Evolutionary conservation across 2,113 vertebrate species (phyloP), one percentile per base, ranked within the genome.

Genomic region (Coracopsis vasa): DNA sequence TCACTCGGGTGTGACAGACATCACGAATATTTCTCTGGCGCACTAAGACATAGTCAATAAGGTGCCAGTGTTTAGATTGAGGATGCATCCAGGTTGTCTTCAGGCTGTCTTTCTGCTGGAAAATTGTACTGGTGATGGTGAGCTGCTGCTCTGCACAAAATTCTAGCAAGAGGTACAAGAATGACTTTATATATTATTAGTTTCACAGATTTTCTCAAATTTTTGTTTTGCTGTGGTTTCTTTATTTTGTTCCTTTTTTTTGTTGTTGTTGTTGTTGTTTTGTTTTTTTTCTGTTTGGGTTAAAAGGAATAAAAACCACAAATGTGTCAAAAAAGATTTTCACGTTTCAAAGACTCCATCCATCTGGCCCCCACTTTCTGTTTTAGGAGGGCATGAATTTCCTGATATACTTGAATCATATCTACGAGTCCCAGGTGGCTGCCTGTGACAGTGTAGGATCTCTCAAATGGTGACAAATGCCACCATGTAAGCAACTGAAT

Each of bases 201-300:
- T 56, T 51, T 78, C 24, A 45, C 25, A 23, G 11, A 14, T 73
- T 48, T 80, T 66, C 27, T 50, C 47, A 41, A 7, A 16, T 42
- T 35, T 86, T 42, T 72, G 4, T n/a, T 73, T 33, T 37, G 7
- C 16, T 42, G 6, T 29, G 25, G 2, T 5, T 58, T 60, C 27
- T 39, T 29, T 8, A 11, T 27, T 31, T 53, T 53, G 16, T 29
- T 31, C 6, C 16, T 29, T 29, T 53, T 51, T 47, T 28, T 11
- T 8, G 11, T 8, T 27, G 17, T 33, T 9, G 33, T 56, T n/a
- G 5, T n/a, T 56, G n/a, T n/a, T 19, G 11, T 4, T 29, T 19
- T 8, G 3, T 27, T 2, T 31, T 10, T 11, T 53, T 20, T 6
- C 6, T 44, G 2, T 74, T 25, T 6, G 6, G 2, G 7, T 44